Percentiles rank a stretch among this genome's conserved stretches.
These are phyloP conservation scores for Phenganax subtilis DNA, from an alignment of 92 coral and sea anemone species.

Conservation along the genomic window DNA sequence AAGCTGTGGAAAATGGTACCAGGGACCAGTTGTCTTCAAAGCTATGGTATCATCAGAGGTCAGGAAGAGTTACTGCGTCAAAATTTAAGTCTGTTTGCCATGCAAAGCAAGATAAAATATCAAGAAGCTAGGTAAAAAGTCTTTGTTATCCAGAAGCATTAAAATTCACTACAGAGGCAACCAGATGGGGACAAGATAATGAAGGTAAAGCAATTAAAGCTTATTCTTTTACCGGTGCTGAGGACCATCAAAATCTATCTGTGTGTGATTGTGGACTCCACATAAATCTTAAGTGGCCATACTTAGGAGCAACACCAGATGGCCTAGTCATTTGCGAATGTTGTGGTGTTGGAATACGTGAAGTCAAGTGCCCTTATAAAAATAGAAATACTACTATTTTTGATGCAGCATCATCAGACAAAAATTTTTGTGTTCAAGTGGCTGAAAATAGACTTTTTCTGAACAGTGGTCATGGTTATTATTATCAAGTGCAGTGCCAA, in stretches of 20 bases:
- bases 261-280: neutral
- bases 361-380: too few species aligned
- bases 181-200: conserved; percentile 1
- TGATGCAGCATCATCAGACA: too few species aligned
- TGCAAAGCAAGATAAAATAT: neutral
- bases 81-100: conserved; percentile 26
- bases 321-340: too few species aligned
- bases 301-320: neutral
- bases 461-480: too few species aligned
- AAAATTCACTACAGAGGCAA: neutral
- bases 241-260: neutral
- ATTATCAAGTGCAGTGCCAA: too few species aligned
- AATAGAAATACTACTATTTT: too few species aligned
- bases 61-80: conserved; percentile 22
- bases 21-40: too few species aligned
- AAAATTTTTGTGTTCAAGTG: too few species aligned
- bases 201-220: neutral
- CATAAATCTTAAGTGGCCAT: neutral
- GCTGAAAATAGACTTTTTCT: too few species aligned
- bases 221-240: neutral
- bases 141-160: conserved; percentile 25
- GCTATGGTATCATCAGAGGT: conserved; percentile 9
- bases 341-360: too few species aligned
- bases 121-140: conserved; percentile 10
- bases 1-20: too few species aligned